These are phyloP conservation scores for Tokudaia muenninki DNA, from an alignment of 2,797 vertebrate species.

Conservation along the genomic window DNA sequence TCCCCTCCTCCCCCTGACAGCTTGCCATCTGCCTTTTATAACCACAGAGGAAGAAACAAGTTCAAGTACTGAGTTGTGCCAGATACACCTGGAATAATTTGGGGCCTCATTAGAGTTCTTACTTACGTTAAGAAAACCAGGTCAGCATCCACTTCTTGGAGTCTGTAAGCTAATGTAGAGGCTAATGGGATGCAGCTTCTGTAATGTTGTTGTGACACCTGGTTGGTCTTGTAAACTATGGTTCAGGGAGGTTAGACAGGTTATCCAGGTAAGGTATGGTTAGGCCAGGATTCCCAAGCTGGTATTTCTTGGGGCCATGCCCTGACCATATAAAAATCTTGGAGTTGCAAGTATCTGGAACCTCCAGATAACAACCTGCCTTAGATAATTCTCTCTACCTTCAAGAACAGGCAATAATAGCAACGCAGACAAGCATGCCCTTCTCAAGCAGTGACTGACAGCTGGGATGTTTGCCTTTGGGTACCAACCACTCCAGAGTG, in stretches of 20 bases:
- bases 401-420: background rate
- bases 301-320: background rate
- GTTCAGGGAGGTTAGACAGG: background rate
- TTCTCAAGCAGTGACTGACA: background rate
- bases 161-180: background rate
- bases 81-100: background rate
- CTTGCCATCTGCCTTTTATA: background rate
- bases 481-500: background rate
- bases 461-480: background rate
- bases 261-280: background rate
- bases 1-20: rapidly evolving
- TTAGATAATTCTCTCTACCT: background rate
- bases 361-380: background rate
- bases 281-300: background rate
- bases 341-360: rapidly evolving
- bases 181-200: background rate
- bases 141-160: background rate
- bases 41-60: background rate
- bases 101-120: background rate
- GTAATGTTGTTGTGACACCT: background rate
- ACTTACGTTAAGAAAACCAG: background rate
- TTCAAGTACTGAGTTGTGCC: background rate
- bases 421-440: rapidly evolving
- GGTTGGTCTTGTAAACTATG: background rate
- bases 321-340: background rate